Evolutionary conservation across 1,140 invertebrate species (phyloP).

Genomic region (Micrasema longulum): DNA sequence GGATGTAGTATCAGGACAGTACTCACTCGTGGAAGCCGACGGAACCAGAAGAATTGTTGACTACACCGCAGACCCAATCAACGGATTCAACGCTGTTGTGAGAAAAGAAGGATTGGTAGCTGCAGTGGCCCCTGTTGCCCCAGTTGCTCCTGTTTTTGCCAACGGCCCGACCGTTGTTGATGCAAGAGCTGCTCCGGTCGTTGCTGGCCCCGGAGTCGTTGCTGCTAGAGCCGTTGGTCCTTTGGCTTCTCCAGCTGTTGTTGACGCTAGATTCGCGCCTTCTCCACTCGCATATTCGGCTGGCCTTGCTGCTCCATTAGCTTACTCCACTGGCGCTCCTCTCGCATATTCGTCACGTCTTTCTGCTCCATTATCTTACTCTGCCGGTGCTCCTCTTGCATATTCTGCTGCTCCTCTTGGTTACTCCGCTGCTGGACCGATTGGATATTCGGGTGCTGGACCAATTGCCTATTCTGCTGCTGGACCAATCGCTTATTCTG

Average conservation of each 20-base stretch:
- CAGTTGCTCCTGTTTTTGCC: constrained; percentile 33
- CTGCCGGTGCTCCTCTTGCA: constrained; percentile 33
- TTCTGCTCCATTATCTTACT: constrained; percentile 41
- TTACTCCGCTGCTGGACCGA: constrained; percentile 37
- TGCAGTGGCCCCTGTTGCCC: constrained; percentile 68
- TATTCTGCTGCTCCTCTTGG: constrained; percentile 40
- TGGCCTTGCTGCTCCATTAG: constrained; percentile 23
- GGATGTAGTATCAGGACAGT: constrained; percentile 63
- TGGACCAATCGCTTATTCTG: constrained; percentile 32
- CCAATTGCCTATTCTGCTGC: constrained; percentile 44
- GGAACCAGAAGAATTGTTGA: constrained; percentile 61
- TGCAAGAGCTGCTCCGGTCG: constrained; percentile 7
- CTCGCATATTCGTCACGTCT: constrained; percentile 36
- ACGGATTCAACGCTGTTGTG: constrained; percentile 67
- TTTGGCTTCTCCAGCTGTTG: neutral
- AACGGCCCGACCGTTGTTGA: constrained; percentile 31
- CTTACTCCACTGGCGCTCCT: constrained; percentile 41
- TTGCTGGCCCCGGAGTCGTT: neutral
- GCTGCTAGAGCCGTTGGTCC: neutral
- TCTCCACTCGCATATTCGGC: constrained; percentile 39
- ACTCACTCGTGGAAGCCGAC: constrained; percentile 65
- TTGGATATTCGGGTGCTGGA: constrained; percentile 39
- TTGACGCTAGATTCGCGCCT: constrained; percentile 10
- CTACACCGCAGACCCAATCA: constrained; percentile 63
- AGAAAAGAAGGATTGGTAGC: constrained; percentile 60